Evolutionary conservation across 2,888 invertebrate species (phyloP).

Genomic region (Tupiocoris notatus): DNA sequence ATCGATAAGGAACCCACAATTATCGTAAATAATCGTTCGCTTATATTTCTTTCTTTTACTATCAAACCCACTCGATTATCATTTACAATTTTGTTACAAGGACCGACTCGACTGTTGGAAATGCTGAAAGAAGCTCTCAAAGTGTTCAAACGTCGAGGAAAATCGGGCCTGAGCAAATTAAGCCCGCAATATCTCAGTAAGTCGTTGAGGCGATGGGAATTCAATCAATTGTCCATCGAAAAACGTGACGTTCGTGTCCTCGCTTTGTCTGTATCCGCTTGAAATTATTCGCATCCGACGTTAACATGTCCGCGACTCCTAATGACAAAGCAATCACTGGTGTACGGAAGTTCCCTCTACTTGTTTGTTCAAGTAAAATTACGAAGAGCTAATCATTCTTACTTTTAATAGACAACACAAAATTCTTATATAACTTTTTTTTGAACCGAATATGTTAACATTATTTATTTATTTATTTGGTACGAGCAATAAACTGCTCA

Average conservation of each 20-base stretch:
- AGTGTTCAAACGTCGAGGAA: not conserved
- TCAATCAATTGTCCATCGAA: not conserved
- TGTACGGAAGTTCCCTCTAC: too few relatives aligned
- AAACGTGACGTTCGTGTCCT: not conserved
- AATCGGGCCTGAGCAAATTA: conserved; percentile 4
- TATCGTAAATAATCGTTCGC: not conserved
- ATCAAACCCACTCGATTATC: not conserved
- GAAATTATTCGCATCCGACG: too few relatives aligned
- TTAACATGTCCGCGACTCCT: too few relatives aligned
- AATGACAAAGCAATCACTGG: too few relatives aligned
- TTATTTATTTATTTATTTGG: too few relatives aligned
- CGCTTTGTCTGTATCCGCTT: not conserved
- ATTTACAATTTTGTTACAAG: not conserved
- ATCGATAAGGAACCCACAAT: not conserved
- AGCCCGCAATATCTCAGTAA: conserved; percentile 33
- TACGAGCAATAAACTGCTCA: too few relatives aligned
- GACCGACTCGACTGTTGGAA: conserved; percentile 19
- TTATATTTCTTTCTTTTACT: not conserved
- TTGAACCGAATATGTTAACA: too few relatives aligned
- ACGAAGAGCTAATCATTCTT: too few relatives aligned
- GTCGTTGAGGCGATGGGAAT: too few relatives aligned
- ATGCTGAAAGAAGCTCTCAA: conserved; percentile 31
- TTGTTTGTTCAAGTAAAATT: too few relatives aligned
- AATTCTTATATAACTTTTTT: too few relatives aligned
- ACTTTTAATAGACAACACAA: too few relatives aligned